phyloP scores from a whole-genome alignment of 2,113 vertebrate genomes.

The Caloenas nicobarica region DNA sequence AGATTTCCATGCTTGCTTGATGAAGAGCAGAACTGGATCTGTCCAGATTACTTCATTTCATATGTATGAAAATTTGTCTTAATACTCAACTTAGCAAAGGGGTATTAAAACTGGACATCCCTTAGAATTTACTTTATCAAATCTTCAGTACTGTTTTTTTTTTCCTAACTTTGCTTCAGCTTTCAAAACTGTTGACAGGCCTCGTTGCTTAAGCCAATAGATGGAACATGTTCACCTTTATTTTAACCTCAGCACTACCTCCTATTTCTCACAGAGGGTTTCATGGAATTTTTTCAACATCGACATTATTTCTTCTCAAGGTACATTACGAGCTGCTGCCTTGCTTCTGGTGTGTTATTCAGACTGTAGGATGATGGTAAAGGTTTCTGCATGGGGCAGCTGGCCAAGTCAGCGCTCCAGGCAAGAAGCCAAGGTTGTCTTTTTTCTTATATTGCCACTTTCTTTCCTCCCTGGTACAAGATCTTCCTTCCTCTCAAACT shows the following conservation, averaged over 20 bases:
- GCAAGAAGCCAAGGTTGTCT: conserved; percentile 23
- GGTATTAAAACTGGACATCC: background rate
- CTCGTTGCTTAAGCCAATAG: background rate
- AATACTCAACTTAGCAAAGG: background rate
- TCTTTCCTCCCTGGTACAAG: background rate
- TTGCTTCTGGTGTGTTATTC: background rate
- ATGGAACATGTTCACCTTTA: background rate
- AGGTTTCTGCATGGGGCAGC: background rate
- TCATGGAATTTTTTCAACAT: background rate
- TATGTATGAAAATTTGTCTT: background rate
- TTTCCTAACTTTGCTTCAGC: background rate
- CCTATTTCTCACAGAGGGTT: background rate
- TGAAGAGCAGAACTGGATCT: background rate
- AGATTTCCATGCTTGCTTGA: background rate
- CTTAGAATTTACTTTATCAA: background rate
- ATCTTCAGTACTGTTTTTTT: background rate
- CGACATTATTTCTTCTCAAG: background rate
- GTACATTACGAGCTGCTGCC: background rate
- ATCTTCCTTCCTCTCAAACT: background rate
- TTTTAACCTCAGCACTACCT: background rate
- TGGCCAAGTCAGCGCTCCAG: conserved; percentile 16
- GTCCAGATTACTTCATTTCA: background rate
- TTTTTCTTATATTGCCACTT: conserved; percentile 9
- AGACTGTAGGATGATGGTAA: background rate
- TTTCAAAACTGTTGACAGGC: background rate